phyloP scores from a whole-genome alignment of 1,140 invertebrate species.

The Drosophila auraria region DNA sequence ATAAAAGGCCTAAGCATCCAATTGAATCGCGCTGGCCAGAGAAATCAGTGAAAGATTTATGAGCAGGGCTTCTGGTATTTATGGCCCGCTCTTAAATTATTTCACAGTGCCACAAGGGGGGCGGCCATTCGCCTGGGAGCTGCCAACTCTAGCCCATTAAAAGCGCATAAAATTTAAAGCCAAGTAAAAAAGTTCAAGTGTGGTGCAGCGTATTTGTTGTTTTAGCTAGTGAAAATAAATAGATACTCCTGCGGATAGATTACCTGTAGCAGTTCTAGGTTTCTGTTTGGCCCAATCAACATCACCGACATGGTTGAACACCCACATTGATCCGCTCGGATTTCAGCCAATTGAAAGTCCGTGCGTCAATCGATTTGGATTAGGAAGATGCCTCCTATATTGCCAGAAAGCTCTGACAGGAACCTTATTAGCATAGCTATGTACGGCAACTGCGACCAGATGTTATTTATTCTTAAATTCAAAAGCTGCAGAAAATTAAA shows the following conservation, averaged over 20 bases:
- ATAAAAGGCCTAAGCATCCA: slow-evolving; percentile 70
- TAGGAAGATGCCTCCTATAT: slow-evolving; percentile 6
- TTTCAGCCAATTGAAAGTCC: slow-evolving; percentile 40
- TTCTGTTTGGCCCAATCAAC: slow-evolving; percentile 62
- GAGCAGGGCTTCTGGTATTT: slow-evolving; percentile 70
- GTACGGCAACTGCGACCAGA: too few relatives aligned
- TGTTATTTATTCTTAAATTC: too few relatives aligned
- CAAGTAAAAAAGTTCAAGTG: slow-evolving; percentile 23
- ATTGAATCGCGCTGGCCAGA: slow-evolving; percentile 56
- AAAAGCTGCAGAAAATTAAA: too few relatives aligned
- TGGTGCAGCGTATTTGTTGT: slow-evolving; percentile 59
- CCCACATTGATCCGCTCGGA: slow-evolving; percentile 37
- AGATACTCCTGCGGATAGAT: slow-evolving; percentile 14
- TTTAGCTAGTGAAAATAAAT: slow-evolving; percentile 70
- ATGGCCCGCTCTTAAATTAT: slow-evolving; percentile 73
- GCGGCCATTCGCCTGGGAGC: slow-evolving; percentile 7
- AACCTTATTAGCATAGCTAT: neutral
- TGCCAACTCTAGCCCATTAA: slow-evolving; percentile 54
- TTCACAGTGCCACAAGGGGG: slow-evolving; percentile 50
- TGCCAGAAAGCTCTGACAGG: neutral
- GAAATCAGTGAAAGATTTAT: slow-evolving; percentile 81
- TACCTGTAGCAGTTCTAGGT: slow-evolving; percentile 8
- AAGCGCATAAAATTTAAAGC: slow-evolving; percentile 67
- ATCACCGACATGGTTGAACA: slow-evolving; percentile 39
- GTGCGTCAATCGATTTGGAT: neutral